Evolutionary conservation across 2,888 invertebrate species (phyloP).

Genomic region (Ephialtes manifestator): DNA sequence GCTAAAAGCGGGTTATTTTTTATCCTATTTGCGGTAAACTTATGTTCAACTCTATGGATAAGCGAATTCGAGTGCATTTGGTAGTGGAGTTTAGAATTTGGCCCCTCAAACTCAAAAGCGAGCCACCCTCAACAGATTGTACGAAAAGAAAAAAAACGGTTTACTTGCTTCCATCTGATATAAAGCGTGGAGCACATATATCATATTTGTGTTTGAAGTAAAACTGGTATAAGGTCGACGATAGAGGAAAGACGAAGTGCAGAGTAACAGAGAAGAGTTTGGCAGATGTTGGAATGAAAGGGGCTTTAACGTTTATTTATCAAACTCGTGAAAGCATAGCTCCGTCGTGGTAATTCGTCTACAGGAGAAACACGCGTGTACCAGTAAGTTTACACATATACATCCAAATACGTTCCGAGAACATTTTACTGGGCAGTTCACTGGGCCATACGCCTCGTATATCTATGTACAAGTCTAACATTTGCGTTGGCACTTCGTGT

Average conservation of each 20-base stretch:
- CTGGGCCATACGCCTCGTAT: not conserved
- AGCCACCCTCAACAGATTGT: not conserved
- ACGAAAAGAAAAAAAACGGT: not conserved
- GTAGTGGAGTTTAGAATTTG: not conserved
- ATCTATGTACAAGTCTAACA: constrained; percentile 9
- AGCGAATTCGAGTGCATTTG: too few relatives aligned
- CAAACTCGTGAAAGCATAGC: constrained; percentile 54
- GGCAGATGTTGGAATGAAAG: constrained; percentile 59
- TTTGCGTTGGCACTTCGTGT: constrained; percentile 32
- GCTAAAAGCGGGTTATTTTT: not conserved
- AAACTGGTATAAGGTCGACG: constrained; percentile 15
- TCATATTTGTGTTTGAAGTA: constrained; percentile 24
- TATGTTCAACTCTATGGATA: too few relatives aligned
- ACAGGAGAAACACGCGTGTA: constrained; percentile 1
- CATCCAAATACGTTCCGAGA: constrained; percentile 45
- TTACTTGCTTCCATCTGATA: not conserved
- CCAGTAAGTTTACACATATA: constrained; percentile 24
- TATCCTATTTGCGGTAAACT: not conserved
- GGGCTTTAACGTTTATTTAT: constrained; percentile 61
- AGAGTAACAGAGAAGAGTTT: constrained; percentile 37
- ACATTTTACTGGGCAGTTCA: constrained; percentile 36
- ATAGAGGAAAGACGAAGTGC: constrained; percentile 42
- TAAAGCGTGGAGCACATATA: not conserved
- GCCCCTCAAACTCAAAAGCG: not conserved
- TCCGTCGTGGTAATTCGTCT: constrained; percentile 43